Base-by-base conservation (phyloP, 2,888 invertebrate species). In the Apoda limacodes region DNA sequence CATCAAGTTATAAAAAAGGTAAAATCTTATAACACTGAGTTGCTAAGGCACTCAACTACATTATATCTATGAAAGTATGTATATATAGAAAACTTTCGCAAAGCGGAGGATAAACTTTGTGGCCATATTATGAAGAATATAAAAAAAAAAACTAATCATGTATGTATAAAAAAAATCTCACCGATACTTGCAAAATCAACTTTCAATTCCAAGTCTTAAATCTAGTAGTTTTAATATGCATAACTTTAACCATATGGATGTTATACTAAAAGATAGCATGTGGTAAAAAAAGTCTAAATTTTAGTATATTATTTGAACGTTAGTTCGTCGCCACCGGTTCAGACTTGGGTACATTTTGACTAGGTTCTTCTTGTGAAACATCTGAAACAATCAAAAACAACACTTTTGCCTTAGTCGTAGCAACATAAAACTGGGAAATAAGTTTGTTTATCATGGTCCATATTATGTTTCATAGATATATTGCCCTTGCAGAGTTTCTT, bases 41-140 rank as follows among this genome's bases (percentile, higher is more conserved):
- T 66, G 78, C 78, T 78, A 78, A 78, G 80, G 78, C 78, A 80
- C 78, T 78, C 78, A 69, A 48, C 71, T 72, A 72, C 65, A 50
- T 53, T 17, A 17, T 50, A 59, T 62, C 64, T 65, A 63, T 47
- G 30, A 6, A 6, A 17, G 5, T 39, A 37, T 59, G 47, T 54
- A 60, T 66, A 70, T 64, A 66, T 58, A 60, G 60, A 55, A 63
- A 55, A 42, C 59, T 61, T 58, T 67, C 67, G 46, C 45, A 55
- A 67, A 71, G 67, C 65, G 55, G 53, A 52, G 41, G 36, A 44
- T 54, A 54, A 55, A 50, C 46, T 48, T 51, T 55, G 48, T 48
- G 35, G 23, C 35, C 34, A 34, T 21, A 44, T 35, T 28, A 28
- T 11, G 29, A 48, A 47, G 50, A 52, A 51, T 54, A 45, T 45